Base-by-base conservation (phyloP, 2,888 invertebrate genomes). In the Adelphocoris suturalis region DNA sequence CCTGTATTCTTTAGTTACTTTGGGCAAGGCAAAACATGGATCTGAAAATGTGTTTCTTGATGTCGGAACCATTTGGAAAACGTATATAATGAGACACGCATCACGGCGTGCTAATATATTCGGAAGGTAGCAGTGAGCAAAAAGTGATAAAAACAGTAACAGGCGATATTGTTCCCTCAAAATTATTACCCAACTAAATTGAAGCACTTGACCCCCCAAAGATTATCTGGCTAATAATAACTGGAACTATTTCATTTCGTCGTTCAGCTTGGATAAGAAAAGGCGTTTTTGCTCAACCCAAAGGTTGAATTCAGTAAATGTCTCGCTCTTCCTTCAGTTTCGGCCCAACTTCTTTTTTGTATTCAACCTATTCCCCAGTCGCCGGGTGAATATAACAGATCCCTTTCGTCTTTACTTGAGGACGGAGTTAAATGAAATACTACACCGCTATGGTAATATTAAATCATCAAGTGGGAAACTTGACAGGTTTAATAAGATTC, bases 401-500 rank as follows among this genome's bases (percentile, higher is more conserved):
- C 78, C 46, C 78, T 75, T 14, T 46, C 47, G n/a, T 47, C 46
- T 16, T 2, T 19, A 37, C n/a, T 78, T 27, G 28, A 16, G 19
- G 85, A 84, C 28, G 57, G 27, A 84, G 28, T 52, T 52, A 19
- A 82, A 85, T 61, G 57, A 85, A 61, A 85, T 55, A 61, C 61
- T 61, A 61, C 85, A 61, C 61, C 85, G 57, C 61, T 85, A 57
- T 28, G 85, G 37, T 55, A 85, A 61, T 61, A 85, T 85, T 85
- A 61, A 85, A 85, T 61, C 61, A 85, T 85, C 68, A 68, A 68
- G 23, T 2, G 27, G 19, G 68, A 9, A 19, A 68, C 23, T 23
- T 68, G 68, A 68, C 68, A 68, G 61, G 14, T 68, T 68, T 68
- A 68, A 68, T 68, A 68, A 68, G 68, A 68, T 68, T 68, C 23